phyloP scores from a whole-genome alignment of 1,140 invertebrate species.

The Lordiphosa collinella region DNA sequence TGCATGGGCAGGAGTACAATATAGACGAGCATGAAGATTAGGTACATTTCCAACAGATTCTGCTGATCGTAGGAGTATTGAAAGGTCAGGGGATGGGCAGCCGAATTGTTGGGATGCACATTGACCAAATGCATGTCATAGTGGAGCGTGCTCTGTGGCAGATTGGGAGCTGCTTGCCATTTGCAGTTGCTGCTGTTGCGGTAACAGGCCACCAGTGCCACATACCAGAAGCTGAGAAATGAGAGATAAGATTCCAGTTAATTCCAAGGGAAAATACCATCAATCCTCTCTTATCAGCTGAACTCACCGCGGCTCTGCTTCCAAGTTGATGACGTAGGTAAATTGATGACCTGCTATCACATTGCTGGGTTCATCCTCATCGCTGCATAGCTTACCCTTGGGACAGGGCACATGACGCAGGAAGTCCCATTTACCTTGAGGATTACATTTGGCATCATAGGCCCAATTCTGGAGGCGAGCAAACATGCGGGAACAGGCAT shows the following conservation, averaged over 20 bases:
- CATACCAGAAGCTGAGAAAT: slow-evolving; percentile 92
- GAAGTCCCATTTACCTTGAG: slow-evolving; percentile 90
- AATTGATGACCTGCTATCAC: slow-evolving; percentile 94
- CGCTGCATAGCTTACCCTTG: slow-evolving; percentile 87
- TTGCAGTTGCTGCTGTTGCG: slow-evolving; percentile 88
- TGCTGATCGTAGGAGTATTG: slow-evolving; percentile 98
- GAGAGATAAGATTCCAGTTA: no score
- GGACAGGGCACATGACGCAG: slow-evolving; percentile 93
- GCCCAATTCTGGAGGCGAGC: slow-evolving; percentile 88
- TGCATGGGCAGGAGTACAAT: slow-evolving; percentile 93
- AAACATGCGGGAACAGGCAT: slow-evolving; percentile 92
- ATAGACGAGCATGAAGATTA: slow-evolving; percentile 93
- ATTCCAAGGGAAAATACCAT: accelerated
- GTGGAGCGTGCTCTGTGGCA: slow-evolving; percentile 81
- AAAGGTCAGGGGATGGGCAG: slow-evolving; percentile 92
- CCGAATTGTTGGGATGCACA: slow-evolving; percentile 92
- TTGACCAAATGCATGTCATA: slow-evolving; percentile 98
- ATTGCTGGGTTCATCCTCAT: slow-evolving; percentile 92
- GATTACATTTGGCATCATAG: slow-evolving; percentile 90
- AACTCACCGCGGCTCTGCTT: slow-evolving; percentile 90
- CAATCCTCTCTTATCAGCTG: background rate
- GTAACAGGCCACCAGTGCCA: slow-evolving; percentile 95
- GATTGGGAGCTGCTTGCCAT: slow-evolving; percentile 87
- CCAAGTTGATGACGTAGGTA: slow-evolving; percentile 94
- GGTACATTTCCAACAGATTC: slow-evolving; percentile 94